These are phyloP conservation scores for Syndactyla subalaris DNA, from an alignment of 2,797 vertebrate species.

Conservation along the genomic window DNA sequence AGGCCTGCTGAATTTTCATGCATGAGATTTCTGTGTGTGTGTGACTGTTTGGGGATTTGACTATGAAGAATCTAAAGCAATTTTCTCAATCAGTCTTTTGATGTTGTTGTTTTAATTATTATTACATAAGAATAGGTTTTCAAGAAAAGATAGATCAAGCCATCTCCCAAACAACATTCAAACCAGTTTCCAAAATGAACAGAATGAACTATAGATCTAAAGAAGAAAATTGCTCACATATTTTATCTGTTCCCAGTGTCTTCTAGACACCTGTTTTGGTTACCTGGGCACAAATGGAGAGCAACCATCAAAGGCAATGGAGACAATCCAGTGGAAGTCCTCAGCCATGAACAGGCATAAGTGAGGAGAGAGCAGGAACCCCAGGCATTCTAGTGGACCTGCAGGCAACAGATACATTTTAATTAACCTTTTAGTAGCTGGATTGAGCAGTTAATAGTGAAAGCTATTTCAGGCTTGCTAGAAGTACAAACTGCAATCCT, in stretches of 20 bases:
- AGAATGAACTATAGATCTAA: neutral
- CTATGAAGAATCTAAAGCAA: neutral
- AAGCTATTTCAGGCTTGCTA: neutral
- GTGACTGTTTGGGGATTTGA: neutral
- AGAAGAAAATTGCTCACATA: neutral
- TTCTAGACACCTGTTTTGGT: neutral
- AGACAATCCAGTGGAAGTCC: neutral
- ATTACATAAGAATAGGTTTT: constrained; percentile 1
- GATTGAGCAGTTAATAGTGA: neutral
- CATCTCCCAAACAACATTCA: neutral
- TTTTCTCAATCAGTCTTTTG: constrained; percentile 29
- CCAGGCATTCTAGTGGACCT: neutral
- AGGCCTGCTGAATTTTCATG: neutral
- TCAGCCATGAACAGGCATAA: neutral
- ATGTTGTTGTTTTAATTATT: constrained; percentile 44
- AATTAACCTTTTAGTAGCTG: constrained; percentile 2
- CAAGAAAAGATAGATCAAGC: neutral
- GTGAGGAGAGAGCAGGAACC: neutral
- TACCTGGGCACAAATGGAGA: neutral
- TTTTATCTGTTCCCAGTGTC: neutral
- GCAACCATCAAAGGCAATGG: neutral
- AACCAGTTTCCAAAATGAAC: neutral
- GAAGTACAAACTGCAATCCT: neutral
- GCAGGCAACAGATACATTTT: neutral
- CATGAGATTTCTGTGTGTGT: neutral